A percentile compares a stretch with the other conserved stretches of the same genome.
phyloP scores from a whole-genome alignment of 1,140 invertebrate genomes.

The Scaptomyza hsui region DNA sequence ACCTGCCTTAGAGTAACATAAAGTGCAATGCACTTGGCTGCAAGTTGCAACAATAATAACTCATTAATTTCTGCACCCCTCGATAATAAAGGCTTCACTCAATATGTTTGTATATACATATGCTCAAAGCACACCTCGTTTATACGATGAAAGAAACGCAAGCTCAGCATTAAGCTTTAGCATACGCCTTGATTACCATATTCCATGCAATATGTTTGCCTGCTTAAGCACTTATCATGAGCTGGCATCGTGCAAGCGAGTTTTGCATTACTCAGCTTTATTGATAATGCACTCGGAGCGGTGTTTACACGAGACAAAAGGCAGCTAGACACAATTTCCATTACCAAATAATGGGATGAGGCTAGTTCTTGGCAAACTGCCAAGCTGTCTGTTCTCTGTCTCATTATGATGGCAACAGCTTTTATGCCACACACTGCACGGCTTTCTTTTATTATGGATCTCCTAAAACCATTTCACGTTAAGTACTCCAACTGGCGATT shows the following conservation, averaged over 20 bases:
- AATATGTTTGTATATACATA: background rate
- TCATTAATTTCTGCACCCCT: background rate
- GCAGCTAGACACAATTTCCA: constrained; percentile 18
- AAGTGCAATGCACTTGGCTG: background rate
- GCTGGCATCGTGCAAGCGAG: background rate
- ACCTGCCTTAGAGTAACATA: background rate
- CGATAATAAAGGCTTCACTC: background rate
- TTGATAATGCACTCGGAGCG: constrained; percentile 25
- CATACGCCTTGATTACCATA: background rate
- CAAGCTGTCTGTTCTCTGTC: constrained; percentile 31
- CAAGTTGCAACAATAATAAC: background rate
- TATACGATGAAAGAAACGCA: background rate
- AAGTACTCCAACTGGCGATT: constrained; percentile 24
- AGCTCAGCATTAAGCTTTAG: background rate
- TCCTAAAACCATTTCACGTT: constrained; percentile 18
- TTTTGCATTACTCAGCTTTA: constrained; percentile 27
- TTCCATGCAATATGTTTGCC: background rate
- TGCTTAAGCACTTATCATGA: constrained; percentile 1
- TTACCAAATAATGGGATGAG: constrained; percentile 6
- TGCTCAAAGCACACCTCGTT: background rate
- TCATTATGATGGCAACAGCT: constrained; percentile 40
- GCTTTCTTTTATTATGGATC: too few species aligned
- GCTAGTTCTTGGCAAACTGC: constrained; percentile 6
- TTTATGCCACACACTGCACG: constrained; percentile 36
- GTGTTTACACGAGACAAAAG: constrained; percentile 16